Evolutionary conservation across 30 jellyfish, hydroid and myxozoan genomes (phyloP).

Genomic region (Pseudorhiza aurosa): DNA sequence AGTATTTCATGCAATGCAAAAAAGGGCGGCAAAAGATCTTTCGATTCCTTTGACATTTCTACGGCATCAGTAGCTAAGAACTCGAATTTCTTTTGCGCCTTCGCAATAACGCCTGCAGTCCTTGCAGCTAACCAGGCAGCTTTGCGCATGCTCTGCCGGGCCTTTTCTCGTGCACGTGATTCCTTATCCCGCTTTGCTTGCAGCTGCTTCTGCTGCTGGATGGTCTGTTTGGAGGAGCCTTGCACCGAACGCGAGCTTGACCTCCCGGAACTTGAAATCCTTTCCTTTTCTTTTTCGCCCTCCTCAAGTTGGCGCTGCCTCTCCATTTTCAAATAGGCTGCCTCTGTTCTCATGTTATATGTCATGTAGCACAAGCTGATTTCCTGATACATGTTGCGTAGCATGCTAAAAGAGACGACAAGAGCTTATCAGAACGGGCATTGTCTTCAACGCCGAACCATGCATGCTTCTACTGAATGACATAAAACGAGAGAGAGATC

Average conservation of each 20-base stretch:
- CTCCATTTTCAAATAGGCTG: constrained; percentile 21
- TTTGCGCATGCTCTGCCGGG: constrained; percentile 57
- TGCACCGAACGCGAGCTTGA: constrained; percentile 30
- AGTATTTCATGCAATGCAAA: constrained; percentile 44
- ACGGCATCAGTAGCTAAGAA: constrained; percentile 45
- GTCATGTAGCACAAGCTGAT: constrained; percentile 46
- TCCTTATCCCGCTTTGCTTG: constrained; percentile 68
- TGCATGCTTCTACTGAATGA: no score
- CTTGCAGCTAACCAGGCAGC: constrained; percentile 86
- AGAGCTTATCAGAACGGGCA: not conserved
- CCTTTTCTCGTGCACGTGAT: constrained; percentile 55
- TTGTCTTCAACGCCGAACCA: no score
- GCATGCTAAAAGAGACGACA: constrained; percentile 30
- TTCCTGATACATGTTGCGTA: constrained; percentile 75
- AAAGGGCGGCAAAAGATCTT: constrained; percentile 35
- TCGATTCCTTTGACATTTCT: constrained; percentile 37
- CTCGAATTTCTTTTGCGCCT: constrained; percentile 75
- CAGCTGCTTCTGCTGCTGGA: constrained; percentile 48
- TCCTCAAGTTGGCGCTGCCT: constrained; percentile 57
- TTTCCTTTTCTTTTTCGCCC: constrained; percentile 28
- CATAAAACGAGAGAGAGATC: no score
- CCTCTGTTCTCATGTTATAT: constrained; percentile 23
- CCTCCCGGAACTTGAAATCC: constrained; percentile 31
- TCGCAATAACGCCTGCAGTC: constrained; percentile 86
- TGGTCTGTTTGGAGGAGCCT: constrained; percentile 18